Percentiles rank a stretch among this genome's conserved stretches.
These are phyloP conservation scores for Actenoides hombroni DNA, from an alignment of 2,113 vertebrate genomes.

Conservation along the genomic window DNA sequence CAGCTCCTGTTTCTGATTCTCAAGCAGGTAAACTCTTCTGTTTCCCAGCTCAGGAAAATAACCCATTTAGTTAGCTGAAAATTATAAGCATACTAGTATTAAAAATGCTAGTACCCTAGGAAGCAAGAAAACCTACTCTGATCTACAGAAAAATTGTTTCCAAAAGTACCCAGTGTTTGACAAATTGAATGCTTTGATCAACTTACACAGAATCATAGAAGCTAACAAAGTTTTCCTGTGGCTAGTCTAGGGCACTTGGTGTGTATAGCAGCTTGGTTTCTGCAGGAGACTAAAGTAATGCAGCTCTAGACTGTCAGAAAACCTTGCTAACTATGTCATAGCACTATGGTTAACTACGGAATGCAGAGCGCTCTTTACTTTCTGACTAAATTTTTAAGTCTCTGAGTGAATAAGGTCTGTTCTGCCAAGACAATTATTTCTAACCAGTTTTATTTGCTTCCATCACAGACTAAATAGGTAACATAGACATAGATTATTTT, in stretches of 20 bases:
- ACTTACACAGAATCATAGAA: background rate
- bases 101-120: background rate
- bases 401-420: background rate
- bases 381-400: background rate
- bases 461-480: background rate
- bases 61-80: background rate
- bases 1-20: background rate
- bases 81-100: background rate
- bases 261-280: background rate
- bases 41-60: background rate
- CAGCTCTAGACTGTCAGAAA: background rate
- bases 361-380: accelerated
- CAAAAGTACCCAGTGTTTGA: background rate
- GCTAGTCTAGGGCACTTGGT: background rate
- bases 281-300: background rate
- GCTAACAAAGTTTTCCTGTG: background rate
- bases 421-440: background rate
- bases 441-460: background rate
- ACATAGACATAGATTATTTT: background rate
- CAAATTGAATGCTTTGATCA: background rate
- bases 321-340: background rate
- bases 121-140: background rate
- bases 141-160: background rate
- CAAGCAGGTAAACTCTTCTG: background rate
- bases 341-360: background rate